Base-by-base conservation (phyloP, 2,797 vertebrate species). In the Staurois parvus region DNA sequence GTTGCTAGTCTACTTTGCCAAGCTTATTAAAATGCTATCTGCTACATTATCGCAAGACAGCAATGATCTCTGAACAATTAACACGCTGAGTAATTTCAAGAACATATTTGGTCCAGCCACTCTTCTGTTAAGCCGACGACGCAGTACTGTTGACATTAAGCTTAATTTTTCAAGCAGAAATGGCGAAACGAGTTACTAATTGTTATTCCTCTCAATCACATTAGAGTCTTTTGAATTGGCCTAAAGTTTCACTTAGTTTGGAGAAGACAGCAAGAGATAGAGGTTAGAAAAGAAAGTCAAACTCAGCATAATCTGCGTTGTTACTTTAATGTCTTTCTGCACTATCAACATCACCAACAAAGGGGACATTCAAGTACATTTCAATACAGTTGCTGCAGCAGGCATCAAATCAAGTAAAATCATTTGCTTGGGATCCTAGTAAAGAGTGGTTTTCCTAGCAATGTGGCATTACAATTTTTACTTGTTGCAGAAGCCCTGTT, bases 11-110 rank as follows among this genome's bases (percentile, higher is more conserved):
- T 40, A 32, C 34, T 48, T 67, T 78, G 80, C 67, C 76, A 79
- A 86, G 68, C 80, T 79, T 79, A 82, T 86, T 86, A 83, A 74
- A 79, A 78, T 72, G 68, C 67, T 82, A 77, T 82, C 48, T 48
- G 79, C 34, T 72, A 52, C 73, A 72, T 86, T 86, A 86, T 77
- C 76, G 24, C 67, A 82, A 72, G 42, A 42, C 67, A 72, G 79
- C 78, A 76, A 81, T 85, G 74, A 75, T 78, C 68, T 78, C 68
- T 62, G 76, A 77, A 70, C 66, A 76, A 72, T 76, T 82, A 72
- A 72, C 79, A 73, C 28, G 40, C 67, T 83, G 48, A 78, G 67
- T 72, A 78, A 77, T 82, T 86, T 77, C 26, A 77, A 52, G 56
- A 82, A 73, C 48, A 78, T 66, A 83, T 86, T 86, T 78, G 45